phyloP scores from a whole-genome alignment of 2,888 invertebrate genomes.

The Lasius fuliginosus region DNA sequence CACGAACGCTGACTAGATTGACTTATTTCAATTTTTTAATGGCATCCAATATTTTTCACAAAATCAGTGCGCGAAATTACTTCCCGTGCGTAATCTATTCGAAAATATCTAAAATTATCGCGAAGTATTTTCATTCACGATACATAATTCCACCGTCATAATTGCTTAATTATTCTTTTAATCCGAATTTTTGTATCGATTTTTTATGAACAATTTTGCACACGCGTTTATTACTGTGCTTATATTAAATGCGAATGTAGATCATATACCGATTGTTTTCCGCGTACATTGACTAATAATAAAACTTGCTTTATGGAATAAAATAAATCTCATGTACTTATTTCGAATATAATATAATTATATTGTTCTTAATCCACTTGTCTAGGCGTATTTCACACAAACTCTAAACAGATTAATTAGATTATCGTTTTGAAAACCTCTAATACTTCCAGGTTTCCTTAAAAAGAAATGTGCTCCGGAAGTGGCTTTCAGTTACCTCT shows the following conservation, averaged over 20 bases:
- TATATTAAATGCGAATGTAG: background rate
- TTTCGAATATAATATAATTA: background rate
- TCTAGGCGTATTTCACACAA: background rate
- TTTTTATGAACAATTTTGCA: background rate
- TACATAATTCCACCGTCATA: background rate
- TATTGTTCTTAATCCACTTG: background rate
- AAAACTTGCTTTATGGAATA: background rate
- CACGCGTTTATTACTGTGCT: background rate
- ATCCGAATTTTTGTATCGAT: background rate
- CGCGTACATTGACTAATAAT: background rate
- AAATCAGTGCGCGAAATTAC: background rate
- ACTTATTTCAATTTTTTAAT: background rate
- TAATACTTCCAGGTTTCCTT: too few species aligned
- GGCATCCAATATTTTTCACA: background rate
- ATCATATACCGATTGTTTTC: background rate
- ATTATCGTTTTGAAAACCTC: background rate
- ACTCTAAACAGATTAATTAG: background rate
- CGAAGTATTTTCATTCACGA: background rate
- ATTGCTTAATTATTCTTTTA: background rate
- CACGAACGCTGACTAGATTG: background rate
- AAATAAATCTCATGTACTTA: background rate
- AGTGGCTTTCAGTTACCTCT: too few species aligned
- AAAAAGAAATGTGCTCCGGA: too few species aligned
- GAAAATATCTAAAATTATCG: background rate
- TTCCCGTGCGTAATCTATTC: background rate